A percentile compares a stretch with the other conserved stretches of the same genome.
These are phyloP conservation scores for Anagrus nilaparvatae DNA, from an alignment of 1,140 invertebrate species.

Conservation along the genomic window DNA sequence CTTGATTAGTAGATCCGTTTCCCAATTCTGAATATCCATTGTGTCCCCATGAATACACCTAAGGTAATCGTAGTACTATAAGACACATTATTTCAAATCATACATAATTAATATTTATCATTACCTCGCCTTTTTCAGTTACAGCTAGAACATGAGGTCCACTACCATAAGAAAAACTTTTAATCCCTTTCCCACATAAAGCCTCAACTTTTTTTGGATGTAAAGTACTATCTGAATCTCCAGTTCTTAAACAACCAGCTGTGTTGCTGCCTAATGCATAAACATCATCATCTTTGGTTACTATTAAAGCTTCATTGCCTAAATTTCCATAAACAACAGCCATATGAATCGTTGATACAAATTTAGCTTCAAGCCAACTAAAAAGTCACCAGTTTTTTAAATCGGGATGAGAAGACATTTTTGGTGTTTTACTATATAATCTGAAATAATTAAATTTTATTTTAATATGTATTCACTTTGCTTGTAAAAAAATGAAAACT, in stretches of 20 bases:
- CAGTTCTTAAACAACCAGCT: conserved; percentile 51
- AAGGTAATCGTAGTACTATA: no score
- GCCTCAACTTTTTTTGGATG: conserved; percentile 48
- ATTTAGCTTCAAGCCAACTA: conserved; percentile 45
- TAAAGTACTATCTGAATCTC: conserved; percentile 46
- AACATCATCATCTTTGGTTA: conserved; percentile 52
- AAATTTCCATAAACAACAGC: conserved; percentile 52
- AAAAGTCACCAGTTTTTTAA: conserved; percentile 55
- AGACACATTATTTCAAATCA: no score
- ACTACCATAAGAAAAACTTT: conserved; percentile 54
- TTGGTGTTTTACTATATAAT: no score
- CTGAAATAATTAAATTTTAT: no score
- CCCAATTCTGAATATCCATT: conserved; percentile 56
- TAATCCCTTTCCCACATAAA: conserved; percentile 49
- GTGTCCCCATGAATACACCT: conserved; percentile 55
- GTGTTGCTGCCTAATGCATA: conserved; percentile 53
- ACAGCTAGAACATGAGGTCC: conserved; percentile 57
- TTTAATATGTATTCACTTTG: no score
- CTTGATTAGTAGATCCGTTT: conserved; percentile 50
- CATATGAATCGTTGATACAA: conserved; percentile 44
- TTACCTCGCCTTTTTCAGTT: conserved; percentile 47
- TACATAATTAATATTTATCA: no score
- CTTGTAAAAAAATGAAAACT: no score
- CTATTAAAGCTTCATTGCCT: conserved; percentile 55
- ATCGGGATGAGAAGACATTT: conserved; percentile 32